These are phyloP conservation scores for Cyclargus thomasi DNA, from an alignment of 1,140 invertebrate species.

Conservation along the genomic window DNA sequence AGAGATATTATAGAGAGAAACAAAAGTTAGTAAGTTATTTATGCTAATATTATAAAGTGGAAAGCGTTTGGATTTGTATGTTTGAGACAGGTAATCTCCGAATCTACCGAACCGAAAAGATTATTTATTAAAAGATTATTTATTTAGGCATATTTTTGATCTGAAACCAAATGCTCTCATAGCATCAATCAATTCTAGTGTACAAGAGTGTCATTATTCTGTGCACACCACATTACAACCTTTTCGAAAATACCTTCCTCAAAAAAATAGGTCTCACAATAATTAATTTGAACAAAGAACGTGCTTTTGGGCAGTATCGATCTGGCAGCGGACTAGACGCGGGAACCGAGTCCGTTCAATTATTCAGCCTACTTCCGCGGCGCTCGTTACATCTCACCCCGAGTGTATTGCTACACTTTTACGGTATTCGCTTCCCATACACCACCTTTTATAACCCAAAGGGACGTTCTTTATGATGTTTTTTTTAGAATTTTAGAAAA, in stretches of 20 bases:
- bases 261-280: background rate
- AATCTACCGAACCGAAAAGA: too few species aligned
- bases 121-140: too few species aligned
- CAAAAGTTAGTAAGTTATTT: too few species aligned
- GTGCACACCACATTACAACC: too few species aligned
- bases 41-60: too few species aligned
- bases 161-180: too few species aligned
- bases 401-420: constrained; percentile 52
- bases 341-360: constrained; percentile 55
- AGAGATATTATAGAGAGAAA: too few species aligned
- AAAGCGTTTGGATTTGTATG: too few species aligned
- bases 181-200: too few species aligned
- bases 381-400: constrained; percentile 47
- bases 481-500: background rate
- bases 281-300: background rate
- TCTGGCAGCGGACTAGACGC: constrained; percentile 53
- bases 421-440: constrained; percentile 30
- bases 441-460: constrained; percentile 15
- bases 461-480: background rate
- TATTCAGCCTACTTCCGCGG: constrained; percentile 62
- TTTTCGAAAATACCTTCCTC: background rate
- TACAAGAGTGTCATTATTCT: too few species aligned
- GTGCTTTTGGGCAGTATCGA: constrained; percentile 50
- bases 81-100: too few species aligned
- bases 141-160: too few species aligned